Base-by-base conservation (phyloP, 2,113 vertebrate genomes). In the Ailurus styani region DNA sequence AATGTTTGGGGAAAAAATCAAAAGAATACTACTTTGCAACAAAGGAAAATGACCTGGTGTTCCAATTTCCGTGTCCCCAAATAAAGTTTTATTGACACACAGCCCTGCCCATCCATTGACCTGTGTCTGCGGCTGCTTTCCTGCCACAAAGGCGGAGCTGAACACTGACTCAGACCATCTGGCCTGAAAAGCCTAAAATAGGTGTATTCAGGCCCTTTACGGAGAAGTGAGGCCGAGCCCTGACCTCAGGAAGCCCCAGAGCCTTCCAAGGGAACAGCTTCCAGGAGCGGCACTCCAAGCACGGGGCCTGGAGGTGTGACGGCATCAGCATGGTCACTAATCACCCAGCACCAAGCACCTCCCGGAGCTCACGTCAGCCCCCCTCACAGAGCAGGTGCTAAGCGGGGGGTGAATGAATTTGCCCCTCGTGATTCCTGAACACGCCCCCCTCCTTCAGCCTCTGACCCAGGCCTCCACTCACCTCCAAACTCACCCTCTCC, bases 401-500 rank as follows among this genome's bases (percentile, higher is more conserved):
- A 45, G 4, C 2, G 0, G 23, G 72, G 9, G n/a, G 27, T 25
- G 68, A 40, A 18, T 52, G 34, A 23, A 37, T 34, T 18, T 7
- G 4, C 14, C 62, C 50, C 21, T 37, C 29, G 5, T 29, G 20
- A 27, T 45, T 29, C 25, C 54, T 2, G 18, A 15, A 37, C 6
- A 1, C 5, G 0, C 60, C 27, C 55, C 11, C 29, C 25, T 34
- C 8, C 57, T 21, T 14, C 29, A 27, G 14, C 31, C 40, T 34
- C 29, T 5, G 1, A 1, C 17, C 20, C 3, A 1, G 2, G 1
- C 27, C 18, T 60, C 34, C 6, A 60, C 99, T 98, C 91, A 99
- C 99, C 99, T 94, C 99, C 99, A 2, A 99, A 99, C 97, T 99
- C 99, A 2, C 99, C 99, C 87, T 99, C 99, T 96, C 99, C 99